Percentiles rank a stretch among this genome's conserved stretches.
These are phyloP conservation scores for Conistra vaccinii DNA, from an alignment of 2,888 invertebrate genomes.

Conservation along the genomic window DNA sequence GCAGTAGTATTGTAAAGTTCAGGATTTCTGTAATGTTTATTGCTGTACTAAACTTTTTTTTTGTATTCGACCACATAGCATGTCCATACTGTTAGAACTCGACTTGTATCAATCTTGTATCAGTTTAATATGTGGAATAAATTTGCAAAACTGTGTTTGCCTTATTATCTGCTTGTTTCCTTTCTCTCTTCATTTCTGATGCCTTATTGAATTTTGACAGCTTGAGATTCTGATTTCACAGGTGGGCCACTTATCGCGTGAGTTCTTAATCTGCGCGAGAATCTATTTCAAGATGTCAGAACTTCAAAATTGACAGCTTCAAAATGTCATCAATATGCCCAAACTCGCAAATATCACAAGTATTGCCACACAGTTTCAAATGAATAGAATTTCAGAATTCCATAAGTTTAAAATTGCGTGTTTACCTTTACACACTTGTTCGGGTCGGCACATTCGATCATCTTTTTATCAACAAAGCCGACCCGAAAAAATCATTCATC, in stretches of 20 bases:
- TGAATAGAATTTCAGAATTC: too few relatives aligned
- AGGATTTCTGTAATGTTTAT: constrained; percentile 89
- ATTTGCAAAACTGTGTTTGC: constrained; percentile 91
- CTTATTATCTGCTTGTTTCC: constrained; percentile 86
- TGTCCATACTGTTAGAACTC: constrained; percentile 89
- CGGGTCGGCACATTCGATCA: too few relatives aligned
- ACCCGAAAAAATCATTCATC: too few relatives aligned
- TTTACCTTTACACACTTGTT: too few relatives aligned
- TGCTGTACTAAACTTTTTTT: constrained; percentile 86
- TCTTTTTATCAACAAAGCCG: too few relatives aligned
- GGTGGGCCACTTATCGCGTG: background rate
- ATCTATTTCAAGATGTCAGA: background rate
- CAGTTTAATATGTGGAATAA: constrained; percentile 90
- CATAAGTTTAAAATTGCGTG: too few relatives aligned
- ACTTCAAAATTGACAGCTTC: too few relatives aligned
- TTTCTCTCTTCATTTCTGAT: constrained; percentile 61
- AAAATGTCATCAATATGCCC: too few relatives aligned
- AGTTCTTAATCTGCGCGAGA: background rate
- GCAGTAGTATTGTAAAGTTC: constrained; percentile 90
- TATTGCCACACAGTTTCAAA: too few relatives aligned
- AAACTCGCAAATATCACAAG: too few relatives aligned
- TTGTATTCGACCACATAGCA: constrained; percentile 89
- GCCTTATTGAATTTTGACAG: background rate
- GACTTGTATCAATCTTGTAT: constrained; percentile 90
- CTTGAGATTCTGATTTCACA: background rate